Evolutionary conservation across 2,888 invertebrate species (phyloP).

Genomic region (Chorisops tibialis): DNA sequence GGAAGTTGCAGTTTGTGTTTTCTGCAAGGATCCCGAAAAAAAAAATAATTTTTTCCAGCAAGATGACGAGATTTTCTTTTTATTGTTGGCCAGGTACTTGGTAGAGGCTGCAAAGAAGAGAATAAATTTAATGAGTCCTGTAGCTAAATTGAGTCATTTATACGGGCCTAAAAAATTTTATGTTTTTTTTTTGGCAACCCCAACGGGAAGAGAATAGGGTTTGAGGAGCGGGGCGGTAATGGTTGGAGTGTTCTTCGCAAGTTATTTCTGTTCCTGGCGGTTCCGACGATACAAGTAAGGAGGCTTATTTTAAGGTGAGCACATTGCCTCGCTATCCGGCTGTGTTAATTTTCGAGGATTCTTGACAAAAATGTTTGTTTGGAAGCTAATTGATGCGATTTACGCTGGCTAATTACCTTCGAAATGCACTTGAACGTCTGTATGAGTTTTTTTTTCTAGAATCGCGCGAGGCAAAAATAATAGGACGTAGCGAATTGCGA

Average conservation of each 20-base stretch:
- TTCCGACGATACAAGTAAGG: too few relatives aligned
- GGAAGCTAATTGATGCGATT: conserved; percentile 28
- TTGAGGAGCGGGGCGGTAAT: too few relatives aligned
- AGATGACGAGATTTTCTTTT: too few relatives aligned
- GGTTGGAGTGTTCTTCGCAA: too few relatives aligned
- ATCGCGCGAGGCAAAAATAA: not conserved
- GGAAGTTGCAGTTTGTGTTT: too few relatives aligned
- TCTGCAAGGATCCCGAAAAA: too few relatives aligned
- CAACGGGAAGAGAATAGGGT: not conserved
- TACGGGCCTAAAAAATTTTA: not conserved
- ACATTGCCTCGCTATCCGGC: not conserved
- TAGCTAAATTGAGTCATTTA: conserved; percentile 20
- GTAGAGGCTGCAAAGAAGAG: too few relatives aligned
- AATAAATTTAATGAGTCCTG: too few relatives aligned
- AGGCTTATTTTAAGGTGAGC: too few relatives aligned
- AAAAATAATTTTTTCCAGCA: too few relatives aligned
- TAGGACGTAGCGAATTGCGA: conserved; percentile 11
- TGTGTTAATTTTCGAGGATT: conserved; percentile 23
- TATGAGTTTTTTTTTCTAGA: not conserved
- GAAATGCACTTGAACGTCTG: conserved; percentile 23
- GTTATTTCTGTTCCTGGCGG: too few relatives aligned
- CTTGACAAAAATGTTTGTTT: conserved; percentile 18
- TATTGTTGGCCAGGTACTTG: too few relatives aligned
- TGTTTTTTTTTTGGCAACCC: conserved; percentile 20
- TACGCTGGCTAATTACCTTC: conserved; percentile 25